These are phyloP conservation scores for Caenorhabditis angaria DNA, from an alignment of 2,888 invertebrate genomes.

Conservation along the genomic window DNA sequence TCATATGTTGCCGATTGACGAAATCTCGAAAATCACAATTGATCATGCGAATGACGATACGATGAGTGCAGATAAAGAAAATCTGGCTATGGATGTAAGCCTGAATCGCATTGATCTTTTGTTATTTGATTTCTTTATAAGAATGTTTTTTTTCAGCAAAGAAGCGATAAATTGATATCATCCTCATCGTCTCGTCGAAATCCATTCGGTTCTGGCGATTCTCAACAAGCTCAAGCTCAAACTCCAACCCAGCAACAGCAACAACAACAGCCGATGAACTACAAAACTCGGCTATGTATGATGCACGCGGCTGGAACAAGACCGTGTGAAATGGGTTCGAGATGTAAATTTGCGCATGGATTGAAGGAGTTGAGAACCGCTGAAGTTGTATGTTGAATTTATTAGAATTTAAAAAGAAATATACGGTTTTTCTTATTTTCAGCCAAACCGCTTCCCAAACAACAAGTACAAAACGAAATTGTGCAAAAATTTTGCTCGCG, in stretches of 20 bases:
- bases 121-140: not conserved
- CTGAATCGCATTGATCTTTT: not conserved
- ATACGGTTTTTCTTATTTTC: slow-evolving; percentile 9
- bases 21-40: slow-evolving; percentile 33
- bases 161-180: slow-evolving; percentile 25
- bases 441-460: slow-evolving; percentile 46
- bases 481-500: slow-evolving; percentile 55
- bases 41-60: slow-evolving; percentile 41
- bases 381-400: slow-evolving; percentile 24
- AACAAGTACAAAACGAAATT: slow-evolving; percentile 57
- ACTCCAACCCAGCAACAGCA: no score
- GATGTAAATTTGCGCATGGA: slow-evolving; percentile 56
- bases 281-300: slow-evolving; percentile 54
- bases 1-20: slow-evolving; percentile 28
- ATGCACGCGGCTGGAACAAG: slow-evolving; percentile 40
- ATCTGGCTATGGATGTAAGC: slow-evolving; percentile 5
- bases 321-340: slow-evolving; percentile 47
- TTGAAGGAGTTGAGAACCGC: slow-evolving; percentile 41
- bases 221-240: not conserved
- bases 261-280: slow-evolving; percentile 37
- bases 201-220: slow-evolving; percentile 2
- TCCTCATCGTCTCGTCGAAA: slow-evolving; percentile 22
- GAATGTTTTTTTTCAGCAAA: slow-evolving; percentile 12
- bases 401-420: not conserved
- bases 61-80: slow-evolving; percentile 40